Base-by-base conservation (phyloP, 2,797 vertebrate genomes). In the Sandelia bainsii region DNA sequence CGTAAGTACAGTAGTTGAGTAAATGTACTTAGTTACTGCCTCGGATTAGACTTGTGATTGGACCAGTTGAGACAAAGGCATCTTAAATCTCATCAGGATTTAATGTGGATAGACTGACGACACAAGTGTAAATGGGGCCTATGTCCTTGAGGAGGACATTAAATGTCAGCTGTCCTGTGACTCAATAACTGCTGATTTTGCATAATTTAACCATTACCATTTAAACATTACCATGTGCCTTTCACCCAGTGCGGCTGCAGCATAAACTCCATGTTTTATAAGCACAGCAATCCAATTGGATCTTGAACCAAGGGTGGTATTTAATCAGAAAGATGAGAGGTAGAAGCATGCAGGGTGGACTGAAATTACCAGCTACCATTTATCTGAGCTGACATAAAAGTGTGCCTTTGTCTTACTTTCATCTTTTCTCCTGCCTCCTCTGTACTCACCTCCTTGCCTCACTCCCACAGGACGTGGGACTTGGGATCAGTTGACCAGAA, bases 281-380 rank as follows among this genome's bases (percentile, higher is more conserved):
- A 61, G 40, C 11, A 49, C 1, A 63, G 22, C 10, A 29, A 23
- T 37, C 27, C 1, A 32, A 58, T 49, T 42, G 40, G 39, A 16
- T 65, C 56, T 45, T 39, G 27, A 67, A 60, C 20, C 39, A 19
- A 39, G 23, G 52, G 27, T 48, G 12, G 29, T 32, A 20, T 59
- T 56, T 59, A 64, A 78, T 75, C 37, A 77, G 53, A 65, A 61
- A 49, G 39, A 66, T 48, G 51, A 61, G 63, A 70, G 52, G 44
- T 39, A 60, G 23, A 63, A 51, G 60, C 22, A 37, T 20, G 22
- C 25, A 25, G 57, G 22, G 40, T 12, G 9, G 48, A 62, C 11
- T 46, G 14, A 68, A 42, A 34, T 50, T 48, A 58, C 46, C n/a
- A 49, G 39, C 37, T 49, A 51, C 51, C 40, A 46, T 63, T 81